Conservation (phyloP, 2,797 vertebrate genomes). For the Scyliorhinus canicula region DNA sequence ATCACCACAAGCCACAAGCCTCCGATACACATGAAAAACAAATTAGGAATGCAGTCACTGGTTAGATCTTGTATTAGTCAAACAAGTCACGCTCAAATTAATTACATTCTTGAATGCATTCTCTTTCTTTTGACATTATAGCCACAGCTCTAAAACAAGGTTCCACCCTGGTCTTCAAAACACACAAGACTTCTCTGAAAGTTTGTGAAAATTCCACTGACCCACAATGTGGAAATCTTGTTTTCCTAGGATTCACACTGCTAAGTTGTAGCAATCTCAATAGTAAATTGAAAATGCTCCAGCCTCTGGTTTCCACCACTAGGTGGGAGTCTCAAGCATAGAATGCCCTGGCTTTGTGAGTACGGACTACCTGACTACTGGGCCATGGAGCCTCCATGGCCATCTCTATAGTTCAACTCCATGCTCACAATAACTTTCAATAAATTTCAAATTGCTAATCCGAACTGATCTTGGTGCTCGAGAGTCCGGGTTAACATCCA, state of each 20-base stretch:
- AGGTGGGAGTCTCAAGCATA: background rate
- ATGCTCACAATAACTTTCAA: background rate
- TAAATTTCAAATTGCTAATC: background rate
- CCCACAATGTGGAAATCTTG: background rate
- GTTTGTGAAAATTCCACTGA: background rate
- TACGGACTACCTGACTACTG: background rate
- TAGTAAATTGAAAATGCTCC: background rate
- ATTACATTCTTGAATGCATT: background rate
- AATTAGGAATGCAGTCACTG: background rate
- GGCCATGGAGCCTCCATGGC: background rate
- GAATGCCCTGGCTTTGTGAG: background rate
- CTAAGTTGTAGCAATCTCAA: background rate
- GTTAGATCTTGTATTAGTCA: background rate
- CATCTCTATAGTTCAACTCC: background rate
- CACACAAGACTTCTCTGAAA: background rate
- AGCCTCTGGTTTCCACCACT: background rate
- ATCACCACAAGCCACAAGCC: background rate
- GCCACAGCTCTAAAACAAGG: background rate
- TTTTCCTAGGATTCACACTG: background rate
- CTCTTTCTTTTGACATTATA: constrained; percentile 6
- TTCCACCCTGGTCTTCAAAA: background rate
- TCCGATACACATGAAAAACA: background rate
- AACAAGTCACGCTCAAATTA: background rate
- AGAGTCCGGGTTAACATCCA: background rate
- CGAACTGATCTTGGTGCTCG: too few relatives aligned